Base-by-base conservation (phyloP, 1,140 invertebrate species). In the Oryctes rhinoceros region DNA sequence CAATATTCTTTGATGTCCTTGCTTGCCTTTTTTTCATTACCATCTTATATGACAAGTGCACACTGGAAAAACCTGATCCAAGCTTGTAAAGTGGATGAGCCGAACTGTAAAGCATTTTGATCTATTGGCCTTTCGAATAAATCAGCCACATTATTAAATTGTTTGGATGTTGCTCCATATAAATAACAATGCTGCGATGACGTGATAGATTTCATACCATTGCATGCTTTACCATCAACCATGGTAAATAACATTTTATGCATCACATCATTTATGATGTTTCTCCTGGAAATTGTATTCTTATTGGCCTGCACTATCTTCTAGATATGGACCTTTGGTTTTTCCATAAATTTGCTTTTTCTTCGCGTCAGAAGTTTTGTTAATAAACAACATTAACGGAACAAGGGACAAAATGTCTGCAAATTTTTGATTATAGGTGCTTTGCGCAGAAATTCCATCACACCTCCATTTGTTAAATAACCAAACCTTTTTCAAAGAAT, bases 191-290 rank as follows among this genome's bases (percentile, higher is more conserved):
- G 81, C 67, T 80, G 81, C 13, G 88, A 84, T 20, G 87, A 89
- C 79, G 62, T 83, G 47, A 85, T 89, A 0, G 77, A 77, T 11
- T 86, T 87, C 30, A 86, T 79, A 9, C 86, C 85, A 82, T 89
- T 89, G 67, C 86, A 87, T 4, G 89, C 86, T 85, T 90, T 89
- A 10, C 84, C 87, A 80, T 90, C 87, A 15, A 89, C 83, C 86
- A 89, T 88, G 35, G 87, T 88, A 24, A 87, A 82, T 13, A 80
- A 37, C 47, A 87, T 47, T 81, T 81, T 79, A 76, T 85, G 83
- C 15, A 75, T 80, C 11, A 87, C 76, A 49, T 35, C 59, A 20
- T 67, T 75, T 75, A 3, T 9, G 20, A 15, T 30, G n/a, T 30
- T 44, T 75, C 71, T 1, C 35, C 1, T 0, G 35, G 0, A 18